phyloP scores from a whole-genome alignment of 2,797 vertebrate genomes.

The Galagoides demidoff region DNA sequence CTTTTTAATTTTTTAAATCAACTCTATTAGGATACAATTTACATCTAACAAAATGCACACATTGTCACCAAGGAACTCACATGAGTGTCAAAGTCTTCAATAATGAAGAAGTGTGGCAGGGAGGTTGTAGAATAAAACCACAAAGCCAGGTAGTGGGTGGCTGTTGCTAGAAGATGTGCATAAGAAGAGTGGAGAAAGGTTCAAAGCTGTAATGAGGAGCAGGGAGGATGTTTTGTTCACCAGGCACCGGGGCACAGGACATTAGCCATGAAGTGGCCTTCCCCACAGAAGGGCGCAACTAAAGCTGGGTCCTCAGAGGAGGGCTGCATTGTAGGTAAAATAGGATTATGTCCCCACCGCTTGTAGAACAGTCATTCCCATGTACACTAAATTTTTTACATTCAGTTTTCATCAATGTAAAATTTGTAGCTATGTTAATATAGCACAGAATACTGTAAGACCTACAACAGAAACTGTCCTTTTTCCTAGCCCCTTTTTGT shows the following conservation, averaged over 20 bases:
- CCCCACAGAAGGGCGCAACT: background rate
- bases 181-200: background rate
- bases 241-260: background rate
- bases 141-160: background rate
- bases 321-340: background rate
- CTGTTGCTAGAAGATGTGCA: background rate
- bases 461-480: background rate
- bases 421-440: background rate
- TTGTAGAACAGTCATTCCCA: background rate
- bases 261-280: background rate
- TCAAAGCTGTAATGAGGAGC: background rate
- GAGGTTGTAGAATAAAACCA: background rate
- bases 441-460: background rate
- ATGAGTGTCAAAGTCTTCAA: background rate
- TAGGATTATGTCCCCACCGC: background rate
- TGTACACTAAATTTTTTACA: background rate
- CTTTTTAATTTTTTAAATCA: background rate
- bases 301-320: background rate
- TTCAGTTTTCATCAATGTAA: background rate
- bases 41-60: constrained; percentile 2
- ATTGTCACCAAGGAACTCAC: background rate
- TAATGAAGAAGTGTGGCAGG: background rate
- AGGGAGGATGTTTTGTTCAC: background rate
- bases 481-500: background rate
- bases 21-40: background rate